These are phyloP conservation scores for Cairina moschata DNA, from an alignment of 2,113 vertebrate species.

Conservation along the genomic window DNA sequence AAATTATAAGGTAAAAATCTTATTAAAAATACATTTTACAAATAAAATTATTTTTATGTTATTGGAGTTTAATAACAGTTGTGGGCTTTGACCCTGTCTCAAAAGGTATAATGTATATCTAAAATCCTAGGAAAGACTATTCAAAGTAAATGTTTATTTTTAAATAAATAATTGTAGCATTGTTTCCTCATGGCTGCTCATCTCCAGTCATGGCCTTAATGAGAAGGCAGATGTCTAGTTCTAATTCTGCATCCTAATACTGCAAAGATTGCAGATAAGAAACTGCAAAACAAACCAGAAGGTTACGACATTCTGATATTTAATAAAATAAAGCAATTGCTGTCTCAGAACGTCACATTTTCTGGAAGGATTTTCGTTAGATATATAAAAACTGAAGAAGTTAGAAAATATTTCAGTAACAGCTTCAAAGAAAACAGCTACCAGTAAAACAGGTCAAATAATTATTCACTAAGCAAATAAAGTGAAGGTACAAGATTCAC, in stretches of 20 bases:
- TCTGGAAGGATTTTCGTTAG: neutral
- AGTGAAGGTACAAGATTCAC: neutral
- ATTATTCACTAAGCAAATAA: neutral
- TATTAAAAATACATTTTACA: neutral
- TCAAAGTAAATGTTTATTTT: neutral
- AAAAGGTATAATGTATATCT: neutral
- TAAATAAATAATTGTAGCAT: neutral
- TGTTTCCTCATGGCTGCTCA: neutral
- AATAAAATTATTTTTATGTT: neutral
- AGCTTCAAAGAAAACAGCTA: neutral
- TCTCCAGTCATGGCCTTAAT: neutral
- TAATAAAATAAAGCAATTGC: neutral
- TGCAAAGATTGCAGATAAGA: neutral
- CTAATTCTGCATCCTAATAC: neutral
- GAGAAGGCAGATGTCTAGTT: neutral
- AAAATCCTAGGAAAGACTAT: neutral
- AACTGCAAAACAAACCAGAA: neutral
- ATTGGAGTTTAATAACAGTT: neutral
- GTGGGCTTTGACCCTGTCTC: neutral
- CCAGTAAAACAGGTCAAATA: neutral
- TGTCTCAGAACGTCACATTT: neutral
- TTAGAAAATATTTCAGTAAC: neutral
- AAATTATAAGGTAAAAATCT: neutral
- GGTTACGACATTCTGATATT: neutral
- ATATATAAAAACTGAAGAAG: neutral